A percentile compares a stretch with the other conserved stretches of the same genome.
Evolutionary conservation across 1,140 invertebrate species (phyloP).

Genomic region (Listronotus oregonensis): DNA sequence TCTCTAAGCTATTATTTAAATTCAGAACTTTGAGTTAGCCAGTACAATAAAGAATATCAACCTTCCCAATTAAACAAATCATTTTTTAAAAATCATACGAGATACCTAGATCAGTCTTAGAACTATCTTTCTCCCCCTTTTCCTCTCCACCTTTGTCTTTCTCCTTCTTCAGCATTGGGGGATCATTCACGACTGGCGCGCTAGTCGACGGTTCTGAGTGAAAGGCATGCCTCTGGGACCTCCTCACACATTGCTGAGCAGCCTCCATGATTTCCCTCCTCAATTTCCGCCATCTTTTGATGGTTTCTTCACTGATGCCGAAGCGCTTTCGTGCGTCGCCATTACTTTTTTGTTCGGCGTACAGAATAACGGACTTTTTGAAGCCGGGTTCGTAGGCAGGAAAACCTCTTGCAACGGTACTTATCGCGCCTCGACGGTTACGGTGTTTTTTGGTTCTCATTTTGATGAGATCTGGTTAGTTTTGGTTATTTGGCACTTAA

Average conservation of each 20-base stretch:
- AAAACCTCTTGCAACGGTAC: constrained; percentile 15
- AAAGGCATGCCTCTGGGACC: constrained; percentile 17
- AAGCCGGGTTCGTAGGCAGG: constrained; percentile 43
- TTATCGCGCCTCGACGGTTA: constrained; percentile 16
- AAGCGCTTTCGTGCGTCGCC: constrained; percentile 42
- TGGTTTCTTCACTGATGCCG: constrained; percentile 45
- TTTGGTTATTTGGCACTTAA: too few relatives aligned
- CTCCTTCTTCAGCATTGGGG: not conserved
- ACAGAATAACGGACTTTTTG: constrained; percentile 47
- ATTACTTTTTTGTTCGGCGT: constrained; percentile 45
- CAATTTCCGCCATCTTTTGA: constrained; percentile 45
- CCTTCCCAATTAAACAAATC: too few relatives aligned
- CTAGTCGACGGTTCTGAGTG: not conserved
- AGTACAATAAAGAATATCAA: too few relatives aligned
- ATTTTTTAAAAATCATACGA: not conserved
- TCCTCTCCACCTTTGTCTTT: constrained; percentile 7
- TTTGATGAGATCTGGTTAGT: not conserved
- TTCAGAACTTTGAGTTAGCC: too few relatives aligned
- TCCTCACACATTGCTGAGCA: constrained; percentile 18
- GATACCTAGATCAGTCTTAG: constrained; percentile 7
- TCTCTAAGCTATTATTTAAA: too few relatives aligned
- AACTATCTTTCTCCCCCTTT: not conserved
- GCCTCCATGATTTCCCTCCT: constrained; percentile 39
- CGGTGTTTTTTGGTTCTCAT: constrained; percentile 24
- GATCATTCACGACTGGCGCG: not conserved